Percentiles rank a stretch among this genome's conserved stretches.
Evolutionary conservation across 2,888 invertebrate genomes (phyloP).

Genomic region (Caenorhabditis sp.): DNA sequence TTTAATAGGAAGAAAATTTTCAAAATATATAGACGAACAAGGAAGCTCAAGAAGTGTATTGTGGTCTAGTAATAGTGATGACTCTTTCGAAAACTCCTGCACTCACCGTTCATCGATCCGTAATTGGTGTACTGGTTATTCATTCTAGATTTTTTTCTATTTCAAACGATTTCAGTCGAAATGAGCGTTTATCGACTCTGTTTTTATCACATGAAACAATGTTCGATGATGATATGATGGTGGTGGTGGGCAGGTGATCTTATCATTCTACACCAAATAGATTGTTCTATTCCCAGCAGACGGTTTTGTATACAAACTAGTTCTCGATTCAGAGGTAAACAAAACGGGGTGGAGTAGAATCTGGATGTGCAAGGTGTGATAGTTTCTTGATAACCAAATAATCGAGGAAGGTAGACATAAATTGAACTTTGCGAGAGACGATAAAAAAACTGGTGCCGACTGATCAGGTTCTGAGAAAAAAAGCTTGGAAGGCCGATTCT

Average conservation of each 20-base stretch:
- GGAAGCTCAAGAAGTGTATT: conserved; percentile 11
- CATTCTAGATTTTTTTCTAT: conserved; percentile 16
- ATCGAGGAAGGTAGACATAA: conserved; percentile 8
- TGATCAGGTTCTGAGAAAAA: conserved; percentile 27
- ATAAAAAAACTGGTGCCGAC: conserved; percentile 26
- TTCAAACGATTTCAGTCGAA: background rate
- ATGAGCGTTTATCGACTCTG: background rate
- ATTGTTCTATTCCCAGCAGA: conserved; percentile 37
- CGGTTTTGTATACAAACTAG: conserved; percentile 25
- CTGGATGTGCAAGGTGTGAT: conserved; percentile 32
- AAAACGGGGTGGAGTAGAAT: conserved; percentile 2
- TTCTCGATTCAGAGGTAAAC: conserved; percentile 22
- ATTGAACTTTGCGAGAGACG: conserved; percentile 22
- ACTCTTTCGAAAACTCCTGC: background rate
- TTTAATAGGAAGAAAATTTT: background rate
- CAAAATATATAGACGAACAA: background rate
- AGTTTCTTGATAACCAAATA: conserved; percentile 29
- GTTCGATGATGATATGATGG: conserved; percentile 37
- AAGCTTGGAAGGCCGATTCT: conserved; percentile 4
- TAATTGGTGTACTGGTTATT: conserved; percentile 51
- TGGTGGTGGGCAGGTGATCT: conserved; percentile 51
- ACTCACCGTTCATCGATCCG: conserved; percentile 48
- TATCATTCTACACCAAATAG: conserved; percentile 32
- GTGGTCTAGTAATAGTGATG: conserved; percentile 10
- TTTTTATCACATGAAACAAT: conserved; percentile 40